These are phyloP conservation scores for Kradibia gibbosae DNA, from an alignment of 1,140 invertebrate species.

Conservation along the genomic window DNA sequence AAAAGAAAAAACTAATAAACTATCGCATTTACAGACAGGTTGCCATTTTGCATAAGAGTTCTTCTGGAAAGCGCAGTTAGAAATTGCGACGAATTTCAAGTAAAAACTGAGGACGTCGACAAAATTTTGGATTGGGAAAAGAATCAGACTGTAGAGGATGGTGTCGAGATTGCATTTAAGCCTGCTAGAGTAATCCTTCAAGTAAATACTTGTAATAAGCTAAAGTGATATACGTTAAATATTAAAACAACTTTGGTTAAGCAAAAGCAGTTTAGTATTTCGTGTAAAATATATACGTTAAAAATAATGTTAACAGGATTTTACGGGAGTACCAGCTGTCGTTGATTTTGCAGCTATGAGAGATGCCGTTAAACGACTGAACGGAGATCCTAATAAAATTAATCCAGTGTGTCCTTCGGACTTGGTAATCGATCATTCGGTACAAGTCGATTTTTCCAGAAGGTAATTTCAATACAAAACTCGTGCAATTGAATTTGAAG, in stretches of 20 bases:
- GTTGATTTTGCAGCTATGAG: conserved; percentile 99
- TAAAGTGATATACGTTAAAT: neutral
- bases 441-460: conserved; percentile 95
- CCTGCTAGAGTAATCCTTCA: conserved; percentile 96
- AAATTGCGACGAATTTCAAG: conserved; percentile 97
- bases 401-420: conserved; percentile 98
- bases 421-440: conserved; percentile 98
- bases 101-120: conserved; percentile 88
- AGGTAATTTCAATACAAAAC: conserved; percentile 75
- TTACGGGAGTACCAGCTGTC: conserved; percentile 97
- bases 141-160: conserved; percentile 79
- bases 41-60: conserved; percentile 96
- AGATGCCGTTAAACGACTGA: conserved; percentile 91
- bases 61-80: conserved; percentile 95
- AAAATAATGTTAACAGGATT: conserved; percentile 80
- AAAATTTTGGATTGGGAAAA: conserved; percentile 94
- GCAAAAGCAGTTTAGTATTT: neutral
- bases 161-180: conserved; percentile 96
- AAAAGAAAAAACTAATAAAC: neutral
- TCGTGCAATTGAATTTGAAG: neutral
- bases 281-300: no score
- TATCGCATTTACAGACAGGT: conserved; percentile 74
- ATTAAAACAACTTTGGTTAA: neutral
- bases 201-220: conserved; percentile 70
- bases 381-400: conserved; percentile 92